Conservation (phyloP, 2,888 invertebrate genomes). For the Trissonchulus latispiculum region DNA sequence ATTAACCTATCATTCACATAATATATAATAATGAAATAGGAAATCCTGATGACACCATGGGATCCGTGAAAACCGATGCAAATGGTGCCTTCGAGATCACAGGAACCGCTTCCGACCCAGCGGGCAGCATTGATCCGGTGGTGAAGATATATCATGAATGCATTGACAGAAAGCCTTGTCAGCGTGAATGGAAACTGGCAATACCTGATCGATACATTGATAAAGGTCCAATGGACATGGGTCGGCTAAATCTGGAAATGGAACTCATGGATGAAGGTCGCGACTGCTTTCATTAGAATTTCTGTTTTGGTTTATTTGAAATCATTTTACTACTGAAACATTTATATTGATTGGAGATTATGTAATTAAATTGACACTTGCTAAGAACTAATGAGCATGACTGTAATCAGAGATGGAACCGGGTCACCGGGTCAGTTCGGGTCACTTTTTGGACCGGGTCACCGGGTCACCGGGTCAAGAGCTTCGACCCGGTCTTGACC, state of each 20-base stretch:
- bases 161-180: background rate
- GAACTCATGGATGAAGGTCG: background rate
- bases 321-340: too few species aligned
- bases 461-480: too few species aligned
- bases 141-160: conserved; percentile 6
- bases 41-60: background rate
- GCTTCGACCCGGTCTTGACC: too few species aligned
- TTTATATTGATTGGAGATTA: too few species aligned
- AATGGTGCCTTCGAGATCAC: background rate
- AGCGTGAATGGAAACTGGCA: background rate
- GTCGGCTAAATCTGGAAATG: background rate
- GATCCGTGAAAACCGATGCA: background rate
- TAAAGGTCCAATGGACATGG: background rate
- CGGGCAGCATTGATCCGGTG: background rate
- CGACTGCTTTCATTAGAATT: conserved; percentile 1
- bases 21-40: too few species aligned
- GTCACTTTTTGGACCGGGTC: too few species aligned
- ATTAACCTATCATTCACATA: too few species aligned
- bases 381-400: too few species aligned
- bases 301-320: too few species aligned
- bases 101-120: background rate
- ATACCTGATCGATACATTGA: background rate
- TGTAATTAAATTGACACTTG: too few species aligned
- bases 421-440: too few species aligned
- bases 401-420: too few species aligned